Conservation (phyloP, 2,797 vertebrate genomes). For the Enteromius afrohamiltoni region DNA sequence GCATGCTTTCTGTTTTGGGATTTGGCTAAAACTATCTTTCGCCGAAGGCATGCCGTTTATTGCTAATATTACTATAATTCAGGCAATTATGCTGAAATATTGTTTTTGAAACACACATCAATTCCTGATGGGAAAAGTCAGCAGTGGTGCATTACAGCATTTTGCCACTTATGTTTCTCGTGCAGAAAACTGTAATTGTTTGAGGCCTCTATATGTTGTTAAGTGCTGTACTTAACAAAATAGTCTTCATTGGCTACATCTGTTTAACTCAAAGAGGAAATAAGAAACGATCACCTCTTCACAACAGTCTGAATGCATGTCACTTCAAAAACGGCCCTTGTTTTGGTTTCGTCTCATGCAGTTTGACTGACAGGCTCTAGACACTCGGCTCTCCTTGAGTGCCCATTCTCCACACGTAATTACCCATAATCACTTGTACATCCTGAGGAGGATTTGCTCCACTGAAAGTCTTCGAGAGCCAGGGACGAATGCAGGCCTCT, state of each 20-base stretch:
- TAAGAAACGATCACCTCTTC: not conserved
- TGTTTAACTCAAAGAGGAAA: not conserved
- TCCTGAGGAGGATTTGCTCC: conserved; percentile 53
- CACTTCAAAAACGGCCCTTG: conserved; percentile 8
- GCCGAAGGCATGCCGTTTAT: not conserved
- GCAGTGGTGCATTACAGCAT: not conserved
- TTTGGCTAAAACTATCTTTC: not conserved
- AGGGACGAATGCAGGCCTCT: conserved; percentile 39
- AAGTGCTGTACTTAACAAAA: not conserved
- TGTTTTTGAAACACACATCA: not conserved
- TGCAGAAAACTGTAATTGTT: not conserved
- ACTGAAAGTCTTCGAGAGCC: conserved; percentile 32
- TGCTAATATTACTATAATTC: not conserved
- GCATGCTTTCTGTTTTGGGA: not conserved
- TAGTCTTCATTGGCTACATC: not conserved
- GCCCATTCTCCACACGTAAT: conserved; percentile 55
- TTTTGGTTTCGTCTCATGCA: conserved; percentile 19
- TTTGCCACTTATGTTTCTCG: not conserved
- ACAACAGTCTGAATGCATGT: not conserved
- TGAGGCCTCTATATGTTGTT: not conserved
- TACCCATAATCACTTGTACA: conserved; percentile 58
- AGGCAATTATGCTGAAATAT: not conserved
- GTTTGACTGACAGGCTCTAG: conserved; percentile 16
- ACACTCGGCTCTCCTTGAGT: conserved; percentile 29
- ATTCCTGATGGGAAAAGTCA: not conserved